These are phyloP conservation scores for Parnassius glacialis DNA, from an alignment of 2,888 invertebrate genomes.

Conservation along the genomic window DNA sequence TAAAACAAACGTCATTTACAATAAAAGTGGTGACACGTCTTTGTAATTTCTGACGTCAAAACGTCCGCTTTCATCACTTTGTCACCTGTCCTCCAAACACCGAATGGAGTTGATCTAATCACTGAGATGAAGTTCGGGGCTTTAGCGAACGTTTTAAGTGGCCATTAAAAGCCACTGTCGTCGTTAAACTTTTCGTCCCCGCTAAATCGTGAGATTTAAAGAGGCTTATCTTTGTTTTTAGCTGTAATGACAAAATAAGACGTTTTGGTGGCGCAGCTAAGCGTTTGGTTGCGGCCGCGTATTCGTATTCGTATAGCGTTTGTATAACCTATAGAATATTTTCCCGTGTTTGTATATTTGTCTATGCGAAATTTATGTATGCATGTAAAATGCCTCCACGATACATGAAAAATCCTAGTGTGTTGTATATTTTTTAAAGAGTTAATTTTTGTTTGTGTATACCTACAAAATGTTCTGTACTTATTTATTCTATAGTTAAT, in stretches of 20 bases:
- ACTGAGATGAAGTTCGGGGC: conserved; percentile 15
- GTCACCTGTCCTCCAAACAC: conserved; percentile 13
- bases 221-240: neutral
- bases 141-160: conserved; percentile 14
- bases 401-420: too few species aligned
- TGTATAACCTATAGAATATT: too few species aligned
- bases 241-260: too few species aligned
- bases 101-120: conserved; percentile 22
- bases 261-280: neutral
- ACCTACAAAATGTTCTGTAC: too few species aligned
- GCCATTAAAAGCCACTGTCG: conserved; percentile 13
- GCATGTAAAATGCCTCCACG: too few species aligned
- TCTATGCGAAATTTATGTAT: too few species aligned
- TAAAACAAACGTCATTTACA: too few species aligned
- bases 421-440: too few species aligned
- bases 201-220: neutral
- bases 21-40: too few species aligned
- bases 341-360: too few species aligned
- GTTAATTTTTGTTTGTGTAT: too few species aligned
- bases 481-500: too few species aligned
- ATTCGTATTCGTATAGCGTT: neutral
- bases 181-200: conserved; percentile 1
- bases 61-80: conserved; percentile 2
- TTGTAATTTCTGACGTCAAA: conserved; percentile 4
- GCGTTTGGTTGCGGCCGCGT: neutral